These are phyloP conservation scores for Mobula hypostoma DNA, from an alignment of 2,113 vertebrate genomes.

Conservation along the genomic window DNA sequence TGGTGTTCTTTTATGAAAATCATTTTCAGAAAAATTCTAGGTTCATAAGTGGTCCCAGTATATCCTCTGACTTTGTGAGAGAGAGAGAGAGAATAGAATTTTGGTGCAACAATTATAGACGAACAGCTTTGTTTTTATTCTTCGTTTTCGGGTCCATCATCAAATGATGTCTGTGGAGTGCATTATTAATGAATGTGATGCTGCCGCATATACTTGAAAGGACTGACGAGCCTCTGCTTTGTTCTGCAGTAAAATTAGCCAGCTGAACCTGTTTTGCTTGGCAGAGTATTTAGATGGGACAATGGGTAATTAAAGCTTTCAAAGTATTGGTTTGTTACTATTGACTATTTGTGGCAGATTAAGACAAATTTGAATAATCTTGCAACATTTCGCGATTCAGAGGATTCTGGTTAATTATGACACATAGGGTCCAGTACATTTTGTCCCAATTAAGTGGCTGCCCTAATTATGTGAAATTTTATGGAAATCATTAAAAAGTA, in stretches of 20 bases:
- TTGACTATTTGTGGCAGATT: background rate
- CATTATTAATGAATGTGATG: background rate
- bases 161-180: background rate
- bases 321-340: background rate
- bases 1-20: background rate
- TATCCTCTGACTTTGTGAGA: background rate
- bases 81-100: background rate
- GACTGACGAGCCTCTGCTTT: background rate
- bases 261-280: background rate
- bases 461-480: too few species aligned
- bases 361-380: background rate
- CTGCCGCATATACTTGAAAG: background rate
- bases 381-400: background rate
- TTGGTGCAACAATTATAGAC: background rate
- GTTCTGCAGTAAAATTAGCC: background rate
- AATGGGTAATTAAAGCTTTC: background rate
- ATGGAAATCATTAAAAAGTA: too few species aligned
- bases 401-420: too few species aligned
- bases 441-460: too few species aligned
- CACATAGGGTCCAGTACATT: too few species aligned
- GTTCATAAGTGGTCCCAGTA: background rate
- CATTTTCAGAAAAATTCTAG: background rate
- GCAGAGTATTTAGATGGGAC: background rate
- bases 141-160: background rate
- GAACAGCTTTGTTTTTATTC: background rate